phyloP scores from a whole-genome alignment of 2,888 invertebrate genomes.

The Epsilonema sp. region DNA sequence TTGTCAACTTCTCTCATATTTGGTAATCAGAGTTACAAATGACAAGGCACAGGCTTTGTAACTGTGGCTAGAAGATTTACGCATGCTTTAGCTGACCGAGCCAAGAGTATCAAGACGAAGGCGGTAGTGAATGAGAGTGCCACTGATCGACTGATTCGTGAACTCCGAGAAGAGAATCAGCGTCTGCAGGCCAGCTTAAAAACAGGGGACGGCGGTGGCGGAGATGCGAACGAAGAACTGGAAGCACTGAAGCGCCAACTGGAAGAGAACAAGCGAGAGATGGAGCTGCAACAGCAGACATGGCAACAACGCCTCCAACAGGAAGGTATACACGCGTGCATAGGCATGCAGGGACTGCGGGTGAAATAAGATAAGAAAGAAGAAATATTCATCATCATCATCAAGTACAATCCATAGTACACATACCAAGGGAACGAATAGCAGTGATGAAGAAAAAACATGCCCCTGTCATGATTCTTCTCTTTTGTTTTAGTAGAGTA shows the following conservation, averaged over 20 bases:
- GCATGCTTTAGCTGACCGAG: conserved; percentile 35
- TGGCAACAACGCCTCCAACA: conserved; percentile 29
- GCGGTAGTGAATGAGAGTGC: conserved; percentile 40
- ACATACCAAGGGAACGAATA: too few species aligned
- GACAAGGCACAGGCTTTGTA: conserved; percentile 11
- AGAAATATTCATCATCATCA: too few species aligned
- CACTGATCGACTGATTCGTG: conserved; percentile 38
- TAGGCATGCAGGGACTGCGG: conserved; percentile 9
- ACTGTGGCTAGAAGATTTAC: not conserved
- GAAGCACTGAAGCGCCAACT: conserved; percentile 22
- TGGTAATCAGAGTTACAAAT: too few species aligned
- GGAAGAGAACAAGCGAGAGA: conserved; percentile 35
- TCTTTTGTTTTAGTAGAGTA: too few species aligned
- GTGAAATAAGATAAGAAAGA: conserved; percentile 11
- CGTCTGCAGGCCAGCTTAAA: conserved; percentile 33
- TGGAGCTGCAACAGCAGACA: conserved; percentile 36
- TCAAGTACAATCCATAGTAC: too few species aligned
- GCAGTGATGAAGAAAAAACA: too few species aligned
- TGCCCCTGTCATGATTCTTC: too few species aligned
- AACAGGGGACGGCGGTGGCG: conserved; percentile 17
- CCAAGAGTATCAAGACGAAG: conserved; percentile 39
- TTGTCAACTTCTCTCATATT: conserved; percentile 37
- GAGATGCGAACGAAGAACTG: conserved; percentile 15
- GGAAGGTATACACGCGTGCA: conserved; percentile 13
- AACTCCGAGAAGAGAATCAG: conserved; percentile 40